Base-by-base conservation (phyloP, 2,797 vertebrate genomes). In the Gobio occitaniae region DNA sequence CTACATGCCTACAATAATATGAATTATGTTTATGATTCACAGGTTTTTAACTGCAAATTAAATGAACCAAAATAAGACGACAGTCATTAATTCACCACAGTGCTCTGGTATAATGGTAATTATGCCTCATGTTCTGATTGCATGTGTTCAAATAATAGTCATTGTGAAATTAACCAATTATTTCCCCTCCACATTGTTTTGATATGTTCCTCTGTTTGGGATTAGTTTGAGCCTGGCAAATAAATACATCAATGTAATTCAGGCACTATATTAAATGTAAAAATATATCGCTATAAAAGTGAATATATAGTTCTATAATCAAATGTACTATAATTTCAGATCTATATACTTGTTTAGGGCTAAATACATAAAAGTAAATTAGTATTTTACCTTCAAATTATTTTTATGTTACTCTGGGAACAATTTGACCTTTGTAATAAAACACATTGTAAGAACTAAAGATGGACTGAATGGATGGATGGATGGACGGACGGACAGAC, bases 71-170 rank as follows among this genome's bases (percentile, higher is more conserved):
- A 61, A 61, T 74, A 74, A 74, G 47, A 50, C 0, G 1, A 15
- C 74, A 59, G 38, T 77, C 32, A 77, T n/a, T 77, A n/a, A 59
- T 77, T 41, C 36, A 77, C 54, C 74, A 38, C 32, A 56, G 52
- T n/a, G 52, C 41, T 75, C 48, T 75, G 48, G 29, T 21, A 36
- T 54, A 36, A 75, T 54, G 50, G 5, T 54, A 54, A 75, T 54
- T 75, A 75, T 54, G 2, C 48, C 10, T 36, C 19, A 36, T 54
- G 72, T 75, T 54, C 72, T 75, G 72, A 75, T 21, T 75, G 16
- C 25, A 52, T 7, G 10, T 21, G 48, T 54, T 11, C 54, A 68
- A 75, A 36, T 54, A 54, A 36, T 12, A 54, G 29, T 36, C 1
- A 54, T 75, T 36, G 17, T 52, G 16, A 54, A 75, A 54, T 54